These are phyloP conservation scores for Sciurus niger DNA, from an alignment of 2,113 vertebrate genomes.

Conservation along the genomic window DNA sequence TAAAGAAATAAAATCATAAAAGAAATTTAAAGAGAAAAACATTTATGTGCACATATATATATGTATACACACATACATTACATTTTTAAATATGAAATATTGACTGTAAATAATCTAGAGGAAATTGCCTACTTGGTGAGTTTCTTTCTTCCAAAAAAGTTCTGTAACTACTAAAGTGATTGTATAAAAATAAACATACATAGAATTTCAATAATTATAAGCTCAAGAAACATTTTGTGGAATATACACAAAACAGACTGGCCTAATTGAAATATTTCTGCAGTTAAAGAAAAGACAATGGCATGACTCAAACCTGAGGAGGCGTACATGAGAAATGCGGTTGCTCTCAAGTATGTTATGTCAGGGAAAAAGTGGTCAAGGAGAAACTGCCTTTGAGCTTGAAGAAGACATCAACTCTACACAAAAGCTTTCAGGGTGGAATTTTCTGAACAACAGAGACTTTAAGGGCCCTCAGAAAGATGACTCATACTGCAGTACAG, in stretches of 20 bases:
- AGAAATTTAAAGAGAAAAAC: conserved; percentile 19
- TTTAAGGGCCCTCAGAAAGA: conserved; percentile 61
- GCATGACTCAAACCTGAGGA: conserved; percentile 50
- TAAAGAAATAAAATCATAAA: conserved; percentile 18
- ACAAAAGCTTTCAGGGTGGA: conserved; percentile 75
- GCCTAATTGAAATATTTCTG: neutral
- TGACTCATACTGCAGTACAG: conserved; percentile 76
- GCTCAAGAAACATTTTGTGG: neutral
- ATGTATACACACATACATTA: too few species aligned
- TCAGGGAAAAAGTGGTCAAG: conserved; percentile 79
- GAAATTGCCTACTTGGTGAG: neutral
- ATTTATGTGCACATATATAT: neutral
- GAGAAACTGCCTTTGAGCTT: conserved; percentile 60
- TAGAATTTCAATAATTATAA: neutral
- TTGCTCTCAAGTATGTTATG: conserved; percentile 55
- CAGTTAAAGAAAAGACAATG: conserved; percentile 21
- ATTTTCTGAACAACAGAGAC: conserved; percentile 79
- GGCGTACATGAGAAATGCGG: neutral
- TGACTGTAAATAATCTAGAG: neutral
- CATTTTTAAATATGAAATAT: neutral
- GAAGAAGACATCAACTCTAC: conserved; percentile 64
- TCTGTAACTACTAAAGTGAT: neutral
- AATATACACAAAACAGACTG: neutral
- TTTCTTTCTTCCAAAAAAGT: neutral
- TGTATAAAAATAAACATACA: conserved; percentile 9